These are phyloP conservation scores for Rhingia rostrata DNA, from an alignment of 2,888 invertebrate genomes.

Conservation along the genomic window DNA sequence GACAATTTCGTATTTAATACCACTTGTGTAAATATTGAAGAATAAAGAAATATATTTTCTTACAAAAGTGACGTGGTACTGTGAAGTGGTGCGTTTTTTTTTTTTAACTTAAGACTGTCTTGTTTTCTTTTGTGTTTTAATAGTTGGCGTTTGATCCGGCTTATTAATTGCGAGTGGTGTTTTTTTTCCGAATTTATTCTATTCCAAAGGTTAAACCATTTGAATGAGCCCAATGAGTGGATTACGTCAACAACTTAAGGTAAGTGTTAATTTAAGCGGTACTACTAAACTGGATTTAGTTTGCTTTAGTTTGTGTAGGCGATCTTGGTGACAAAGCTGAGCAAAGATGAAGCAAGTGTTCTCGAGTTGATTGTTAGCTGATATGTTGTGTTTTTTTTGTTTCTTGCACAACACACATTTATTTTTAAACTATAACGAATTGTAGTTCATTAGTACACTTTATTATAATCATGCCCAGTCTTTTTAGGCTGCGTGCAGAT, in stretches of 20 bases:
- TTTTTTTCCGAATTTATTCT: slow-evolving; percentile 5
- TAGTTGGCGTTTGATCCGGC: not conserved
- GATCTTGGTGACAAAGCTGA: not conserved
- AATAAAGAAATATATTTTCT: not conserved
- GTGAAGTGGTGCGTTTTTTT: slow-evolving; percentile 36
- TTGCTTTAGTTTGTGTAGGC: not conserved
- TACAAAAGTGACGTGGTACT: slow-evolving; percentile 18
- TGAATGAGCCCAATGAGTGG: slow-evolving; percentile 83
- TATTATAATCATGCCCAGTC: not conserved
- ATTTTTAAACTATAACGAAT: slow-evolving; percentile 4
- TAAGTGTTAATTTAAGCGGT: slow-evolving; percentile 74
- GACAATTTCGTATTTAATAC: slow-evolving; percentile 41
- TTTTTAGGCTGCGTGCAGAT: not conserved
- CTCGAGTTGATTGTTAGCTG: not conserved
- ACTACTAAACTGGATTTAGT: slow-evolving; percentile 75
- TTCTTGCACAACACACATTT: not conserved
- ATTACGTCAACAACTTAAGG: slow-evolving; percentile 82
- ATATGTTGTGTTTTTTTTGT: not conserved
- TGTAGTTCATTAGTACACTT: not conserved
- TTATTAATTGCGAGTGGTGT: slow-evolving; percentile 38
- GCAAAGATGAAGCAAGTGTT: slow-evolving; percentile 14
- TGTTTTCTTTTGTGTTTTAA: slow-evolving; percentile 7
- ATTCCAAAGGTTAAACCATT: slow-evolving; percentile 39
- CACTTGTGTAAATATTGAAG: slow-evolving; percentile 26
- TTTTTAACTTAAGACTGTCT: slow-evolving; percentile 5